Base-by-base conservation (phyloP, 2,113 vertebrate species). In the Arizona elegans region DNA sequence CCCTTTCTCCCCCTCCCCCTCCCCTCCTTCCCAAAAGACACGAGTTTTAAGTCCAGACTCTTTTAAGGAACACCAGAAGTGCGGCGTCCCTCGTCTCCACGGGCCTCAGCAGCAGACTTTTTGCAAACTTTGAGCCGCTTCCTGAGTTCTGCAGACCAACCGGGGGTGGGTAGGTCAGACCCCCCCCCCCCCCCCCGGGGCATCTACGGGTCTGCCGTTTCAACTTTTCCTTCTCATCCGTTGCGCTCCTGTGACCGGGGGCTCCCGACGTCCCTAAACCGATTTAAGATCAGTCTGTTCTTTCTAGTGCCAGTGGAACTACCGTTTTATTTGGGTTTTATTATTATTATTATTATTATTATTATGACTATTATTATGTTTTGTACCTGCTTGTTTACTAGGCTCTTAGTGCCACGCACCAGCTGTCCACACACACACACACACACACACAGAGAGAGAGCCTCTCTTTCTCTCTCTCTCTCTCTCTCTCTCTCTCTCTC, bases 371-470 rank as follows among this genome's bases (percentile, higher is more conserved):
- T n/a, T 87, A 38, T 43, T 43, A 70, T 12, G 54, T 89, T 97
- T 97, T 97, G 96, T 98, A 98, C 96, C 97, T 97, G 98, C 97
- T 97, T 97, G 97, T 97, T 97, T 97, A 97, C 96, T 97, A 97
- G 97, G 97, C 97, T 97, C 97, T 95, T 96, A 98, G 97, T 97
- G 97, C 98, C 97, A 97, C 96, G 96, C 97, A 97, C 97, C 98
- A 98, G 97, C 98, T 98, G 96, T 95, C 95, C 96, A 97, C 96
- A 96, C 94, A 95, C 91, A 85, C 92, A 94, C 95, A 54, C 54
- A 0, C 17, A 43, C 43, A 43, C 43, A 43, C 43, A 43, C 38
- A 43, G 2, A 43, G 2, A 43, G 2, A 43, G 2, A 43, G 38
- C 38, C 38, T 56, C 17, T 56, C 5, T 6, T 5, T 56, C 55